These are phyloP conservation scores for Leptinotarsa lineolata DNA, from an alignment of 1,140 invertebrate genomes.

Conservation along the genomic window DNA sequence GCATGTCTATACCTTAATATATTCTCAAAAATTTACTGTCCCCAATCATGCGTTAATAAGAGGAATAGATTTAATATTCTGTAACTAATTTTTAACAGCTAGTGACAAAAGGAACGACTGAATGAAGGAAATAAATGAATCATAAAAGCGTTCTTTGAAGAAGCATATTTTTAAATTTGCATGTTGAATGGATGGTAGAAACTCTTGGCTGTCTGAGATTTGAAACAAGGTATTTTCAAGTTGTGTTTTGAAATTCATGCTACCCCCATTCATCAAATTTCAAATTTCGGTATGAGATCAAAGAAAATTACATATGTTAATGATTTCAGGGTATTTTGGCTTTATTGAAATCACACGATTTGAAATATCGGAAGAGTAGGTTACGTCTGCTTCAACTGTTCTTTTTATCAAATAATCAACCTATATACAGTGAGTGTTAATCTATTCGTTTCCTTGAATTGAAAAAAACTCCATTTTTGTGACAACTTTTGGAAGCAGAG, in stretches of 20 bases:
- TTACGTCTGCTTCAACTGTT: too few species aligned
- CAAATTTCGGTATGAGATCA: too few species aligned
- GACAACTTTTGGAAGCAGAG: too few species aligned
- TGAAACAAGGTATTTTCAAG: background rate
- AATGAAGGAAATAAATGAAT: background rate
- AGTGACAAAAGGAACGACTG: conserved; percentile 15
- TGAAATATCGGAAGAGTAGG: too few species aligned
- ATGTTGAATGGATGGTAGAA: conserved; percentile 2
- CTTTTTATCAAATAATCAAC: too few species aligned
- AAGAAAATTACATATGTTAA: too few species aligned
- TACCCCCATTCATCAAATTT: too few species aligned
- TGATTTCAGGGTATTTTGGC: too few species aligned
- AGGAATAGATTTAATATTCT: conserved; percentile 39
- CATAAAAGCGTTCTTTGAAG: conserved; percentile 10
- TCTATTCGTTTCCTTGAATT: too few species aligned
- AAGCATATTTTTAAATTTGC: conserved; percentile 4
- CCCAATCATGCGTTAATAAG: conserved; percentile 39
- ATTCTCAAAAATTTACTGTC: conserved; percentile 37
- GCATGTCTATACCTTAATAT: conserved; percentile 43
- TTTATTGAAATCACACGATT: too few species aligned
- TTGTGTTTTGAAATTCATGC: background rate
- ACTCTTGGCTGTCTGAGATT: background rate
- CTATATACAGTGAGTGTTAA: too few species aligned
- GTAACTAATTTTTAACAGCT: conserved; percentile 34
- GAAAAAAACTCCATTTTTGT: too few species aligned